Evolutionary conservation across 1,140 invertebrate genomes (phyloP).

Genomic region (Acromyrmex echinatior): DNA sequence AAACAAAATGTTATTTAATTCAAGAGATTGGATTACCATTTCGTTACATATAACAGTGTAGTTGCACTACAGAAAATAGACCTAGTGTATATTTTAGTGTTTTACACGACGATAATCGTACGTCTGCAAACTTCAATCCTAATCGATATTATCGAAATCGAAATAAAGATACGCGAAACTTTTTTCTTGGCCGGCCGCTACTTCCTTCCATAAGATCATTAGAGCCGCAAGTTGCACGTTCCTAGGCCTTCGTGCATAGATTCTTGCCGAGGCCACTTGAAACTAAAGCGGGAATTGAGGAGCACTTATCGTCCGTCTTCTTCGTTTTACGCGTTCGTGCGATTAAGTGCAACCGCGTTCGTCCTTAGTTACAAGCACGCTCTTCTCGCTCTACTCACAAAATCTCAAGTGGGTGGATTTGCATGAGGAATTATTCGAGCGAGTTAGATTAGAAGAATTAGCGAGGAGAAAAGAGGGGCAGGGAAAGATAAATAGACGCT

Average conservation of each 20-base stretch:
- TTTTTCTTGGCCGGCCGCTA: neutral
- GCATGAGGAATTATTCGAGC: constrained; percentile 20
- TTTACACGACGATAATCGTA: neutral
- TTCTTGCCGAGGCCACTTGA: constrained; percentile 39
- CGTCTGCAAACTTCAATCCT: neutral
- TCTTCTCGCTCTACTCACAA: constrained; percentile 36
- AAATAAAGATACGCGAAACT: neutral
- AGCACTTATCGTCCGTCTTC: constrained; percentile 29
- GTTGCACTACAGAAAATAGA: no score
- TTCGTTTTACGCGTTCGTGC: constrained; percentile 47
- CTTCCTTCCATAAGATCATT: constrained; percentile 23
- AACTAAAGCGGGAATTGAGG: constrained; percentile 50
- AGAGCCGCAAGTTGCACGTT: constrained; percentile 21
- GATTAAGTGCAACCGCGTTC: constrained; percentile 30
- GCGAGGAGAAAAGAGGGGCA: neutral
- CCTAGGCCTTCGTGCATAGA: neutral
- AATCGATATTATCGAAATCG: constrained; percentile 14
- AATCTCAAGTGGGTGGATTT: constrained; percentile 51
- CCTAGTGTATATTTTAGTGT: neutral
- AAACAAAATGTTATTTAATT: no score
- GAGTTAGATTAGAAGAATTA: constrained; percentile 28
- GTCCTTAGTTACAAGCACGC: constrained; percentile 4
- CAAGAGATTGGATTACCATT: no score
- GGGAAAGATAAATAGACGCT: neutral
- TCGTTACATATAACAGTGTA: no score